Evolutionary conservation across 2,113 vertebrate genomes (phyloP).

Genomic region (Callocephalon fimbriatum): DNA sequence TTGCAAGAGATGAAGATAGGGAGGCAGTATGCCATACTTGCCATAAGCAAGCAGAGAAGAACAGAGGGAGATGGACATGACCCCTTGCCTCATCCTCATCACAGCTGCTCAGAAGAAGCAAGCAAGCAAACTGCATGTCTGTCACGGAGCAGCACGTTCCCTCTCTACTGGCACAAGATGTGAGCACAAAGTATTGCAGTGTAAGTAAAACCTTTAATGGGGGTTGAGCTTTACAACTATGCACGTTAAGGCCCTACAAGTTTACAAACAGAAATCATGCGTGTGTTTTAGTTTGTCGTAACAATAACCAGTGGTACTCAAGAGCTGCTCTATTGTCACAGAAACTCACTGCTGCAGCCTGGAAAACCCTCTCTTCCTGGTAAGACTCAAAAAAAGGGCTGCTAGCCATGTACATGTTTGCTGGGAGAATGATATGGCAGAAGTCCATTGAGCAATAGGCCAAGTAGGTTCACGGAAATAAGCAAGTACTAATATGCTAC

Average conservation of each 20-base stretch:
- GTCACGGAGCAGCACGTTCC: rapidly evolving
- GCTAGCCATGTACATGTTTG: rapidly evolving
- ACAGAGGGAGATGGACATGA: neutral
- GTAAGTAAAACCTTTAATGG: neutral
- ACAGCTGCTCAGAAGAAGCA: neutral
- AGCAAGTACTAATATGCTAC: neutral
- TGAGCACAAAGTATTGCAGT: neutral
- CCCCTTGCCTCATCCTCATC: neutral
- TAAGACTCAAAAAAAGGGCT: neutral
- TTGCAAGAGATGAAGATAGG: neutral
- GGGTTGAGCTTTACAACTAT: neutral
- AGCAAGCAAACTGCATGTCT: neutral
- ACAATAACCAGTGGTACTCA: neutral
- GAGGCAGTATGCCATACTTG: neutral
- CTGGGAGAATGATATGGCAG: neutral
- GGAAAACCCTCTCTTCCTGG: neutral
- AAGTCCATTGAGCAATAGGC: neutral
- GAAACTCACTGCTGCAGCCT: neutral
- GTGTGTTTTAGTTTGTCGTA: neutral
- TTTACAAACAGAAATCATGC: neutral
- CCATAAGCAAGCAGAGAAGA: neutral
- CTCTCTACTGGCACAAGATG: neutral
- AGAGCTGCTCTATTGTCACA: neutral
- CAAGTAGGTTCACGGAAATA: neutral
- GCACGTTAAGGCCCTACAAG: neutral